phyloP scores from a whole-genome alignment of 2,797 vertebrate species.

The Scolopax rusticola region DNA sequence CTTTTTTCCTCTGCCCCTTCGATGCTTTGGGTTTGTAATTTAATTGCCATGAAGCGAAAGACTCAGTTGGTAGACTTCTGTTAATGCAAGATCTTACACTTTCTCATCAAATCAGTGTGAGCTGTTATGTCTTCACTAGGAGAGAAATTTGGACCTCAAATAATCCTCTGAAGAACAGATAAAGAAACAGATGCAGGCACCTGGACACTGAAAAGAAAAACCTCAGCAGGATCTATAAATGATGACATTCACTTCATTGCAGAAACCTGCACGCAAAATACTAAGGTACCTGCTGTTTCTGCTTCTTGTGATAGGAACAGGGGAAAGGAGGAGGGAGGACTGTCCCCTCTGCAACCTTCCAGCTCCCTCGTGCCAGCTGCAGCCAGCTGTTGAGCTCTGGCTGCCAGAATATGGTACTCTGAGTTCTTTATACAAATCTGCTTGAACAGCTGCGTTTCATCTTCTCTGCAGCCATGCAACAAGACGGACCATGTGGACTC shows the following conservation, averaged over 20 bases:
- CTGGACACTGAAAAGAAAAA: neutral
- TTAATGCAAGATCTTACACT: neutral
- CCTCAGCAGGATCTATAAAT: neutral
- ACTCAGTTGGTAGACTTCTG: neutral
- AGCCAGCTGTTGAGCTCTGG: slow-evolving; percentile 18
- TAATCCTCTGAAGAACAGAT: neutral
- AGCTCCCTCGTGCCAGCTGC: neutral
- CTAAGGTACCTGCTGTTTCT: neutral
- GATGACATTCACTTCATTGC: neutral
- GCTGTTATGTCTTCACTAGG: neutral
- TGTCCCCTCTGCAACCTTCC: neutral
- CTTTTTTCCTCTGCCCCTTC: neutral
- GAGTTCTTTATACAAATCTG: neutral
- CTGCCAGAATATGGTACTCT: neutral
- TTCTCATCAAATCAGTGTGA: neutral
- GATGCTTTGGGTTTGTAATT: neutral
- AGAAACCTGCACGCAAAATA: neutral
- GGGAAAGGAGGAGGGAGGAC: neutral
- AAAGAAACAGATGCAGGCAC: neutral
- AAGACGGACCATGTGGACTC: neutral
- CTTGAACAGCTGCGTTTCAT: neutral
- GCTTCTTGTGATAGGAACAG: accelerated
- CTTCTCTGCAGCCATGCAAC: neutral
- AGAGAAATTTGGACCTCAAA: neutral
- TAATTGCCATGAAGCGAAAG: neutral